These are phyloP conservation scores for Ploceus nigricollis DNA, from an alignment of 2,113 vertebrate genomes.

Conservation along the genomic window DNA sequence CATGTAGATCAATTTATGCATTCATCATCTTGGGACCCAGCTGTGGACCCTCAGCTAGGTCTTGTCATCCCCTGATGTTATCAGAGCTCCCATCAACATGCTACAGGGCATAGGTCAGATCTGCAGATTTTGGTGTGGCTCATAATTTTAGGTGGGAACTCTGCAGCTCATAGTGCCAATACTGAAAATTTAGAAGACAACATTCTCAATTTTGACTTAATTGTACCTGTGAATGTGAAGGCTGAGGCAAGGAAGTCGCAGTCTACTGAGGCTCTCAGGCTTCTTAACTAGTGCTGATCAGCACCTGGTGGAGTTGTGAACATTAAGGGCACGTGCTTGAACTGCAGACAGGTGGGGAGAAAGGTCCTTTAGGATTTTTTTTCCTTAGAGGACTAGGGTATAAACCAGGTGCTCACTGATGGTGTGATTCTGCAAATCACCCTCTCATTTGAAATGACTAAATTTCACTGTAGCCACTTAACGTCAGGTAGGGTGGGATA, in stretches of 20 bases:
- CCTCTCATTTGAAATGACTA: not conserved
- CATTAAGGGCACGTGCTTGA: not conserved
- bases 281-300: not conserved
- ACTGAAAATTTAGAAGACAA: not conserved
- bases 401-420: accelerated
- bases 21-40: not conserved
- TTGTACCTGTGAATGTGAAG: not conserved
- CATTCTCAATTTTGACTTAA: not conserved
- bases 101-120: not conserved
- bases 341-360: not conserved
- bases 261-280: not conserved
- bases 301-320: not conserved
- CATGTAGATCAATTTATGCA: not conserved
- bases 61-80: not conserved
- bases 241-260: not conserved
- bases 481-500: not conserved
- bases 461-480: not conserved
- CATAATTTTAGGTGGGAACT: not conserved
- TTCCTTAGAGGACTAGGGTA: not conserved
- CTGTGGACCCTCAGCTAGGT: not conserved
- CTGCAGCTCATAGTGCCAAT: not conserved
- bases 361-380: not conserved
- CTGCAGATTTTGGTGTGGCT: not conserved
- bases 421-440: not conserved
- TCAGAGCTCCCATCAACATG: not conserved